A percentile compares a stretch with the other conserved stretches of the same genome.
These are phyloP conservation scores for Hypolimnas misippus DNA, from an alignment of 2,888 invertebrate species.

Conservation along the genomic window DNA sequence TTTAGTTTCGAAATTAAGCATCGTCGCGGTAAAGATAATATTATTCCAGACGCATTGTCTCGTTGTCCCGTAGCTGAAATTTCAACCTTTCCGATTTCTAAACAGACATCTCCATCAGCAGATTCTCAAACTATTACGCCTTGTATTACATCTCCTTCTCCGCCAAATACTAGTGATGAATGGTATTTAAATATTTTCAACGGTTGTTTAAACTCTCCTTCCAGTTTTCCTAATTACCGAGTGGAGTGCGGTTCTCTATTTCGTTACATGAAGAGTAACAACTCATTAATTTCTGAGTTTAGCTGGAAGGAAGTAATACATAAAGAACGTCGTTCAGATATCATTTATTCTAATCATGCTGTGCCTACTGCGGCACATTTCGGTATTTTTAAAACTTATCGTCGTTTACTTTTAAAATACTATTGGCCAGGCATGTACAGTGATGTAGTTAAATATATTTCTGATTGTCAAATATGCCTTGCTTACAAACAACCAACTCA, in stretches of 20 bases:
- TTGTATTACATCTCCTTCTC: too few species aligned
- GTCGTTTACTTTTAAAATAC: conserved; percentile 33
- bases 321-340: not conserved
- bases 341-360: conserved; percentile 12
- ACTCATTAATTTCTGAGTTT: conserved; percentile 11
- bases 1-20: too few species aligned
- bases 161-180: not conserved
- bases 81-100: too few species aligned
- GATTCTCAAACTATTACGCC: too few species aligned
- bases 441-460: conserved; percentile 38
- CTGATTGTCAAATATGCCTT: conserved; percentile 29
- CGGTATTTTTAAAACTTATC: conserved; percentile 44
- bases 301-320: conserved; percentile 18
- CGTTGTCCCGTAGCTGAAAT: too few species aligned
- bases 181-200: conserved; percentile 14
- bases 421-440: conserved; percentile 37
- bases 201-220: conserved; percentile 3
- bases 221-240: conserved; percentile 13
- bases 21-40: too few species aligned
- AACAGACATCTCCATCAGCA: too few species aligned
- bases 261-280: conserved; percentile 7
- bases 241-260: not conserved
- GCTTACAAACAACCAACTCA: conserved; percentile 34
- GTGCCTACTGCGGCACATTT: conserved; percentile 31
- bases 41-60: too few species aligned